Conservation (phyloP, 2,888 invertebrate species). For the Ochropacha duplaris region DNA sequence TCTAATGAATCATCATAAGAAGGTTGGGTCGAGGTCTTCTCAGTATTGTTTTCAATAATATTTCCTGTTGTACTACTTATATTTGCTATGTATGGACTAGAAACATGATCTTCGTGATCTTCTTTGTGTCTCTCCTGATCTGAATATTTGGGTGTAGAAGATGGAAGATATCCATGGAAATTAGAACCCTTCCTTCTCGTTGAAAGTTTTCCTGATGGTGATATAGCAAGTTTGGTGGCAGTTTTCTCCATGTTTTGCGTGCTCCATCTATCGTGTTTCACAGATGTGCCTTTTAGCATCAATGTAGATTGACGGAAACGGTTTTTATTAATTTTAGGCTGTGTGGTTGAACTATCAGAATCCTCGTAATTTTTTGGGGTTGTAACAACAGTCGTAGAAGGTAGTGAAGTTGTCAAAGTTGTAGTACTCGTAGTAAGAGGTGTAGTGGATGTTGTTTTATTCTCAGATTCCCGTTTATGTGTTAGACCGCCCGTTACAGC, state of each 20-base stretch:
- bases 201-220: conserved; percentile 13
- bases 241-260: conserved; percentile 39
- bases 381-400: conserved; percentile 33
- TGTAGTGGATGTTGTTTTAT: conserved; percentile 27
- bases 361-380: conserved; percentile 28
- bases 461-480: conserved; percentile 39
- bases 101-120: conserved; percentile 42
- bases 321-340: conserved; percentile 57
- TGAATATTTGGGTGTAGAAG: conserved; percentile 45
- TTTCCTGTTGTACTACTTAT: conserved; percentile 24
- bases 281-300: conserved; percentile 72
- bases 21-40: conserved; percentile 26
- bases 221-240: conserved; percentile 27
- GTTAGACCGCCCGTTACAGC: conserved; percentile 41
- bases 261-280: conserved; percentile 74
- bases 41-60: conserved; percentile 16
- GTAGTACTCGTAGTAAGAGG: conserved; percentile 23
- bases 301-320: conserved; percentile 72
- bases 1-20: conserved; percentile 37
- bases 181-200: conserved; percentile 71
- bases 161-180: conserved; percentile 62
- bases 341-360: conserved; percentile 31
- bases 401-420: conserved; percentile 22
- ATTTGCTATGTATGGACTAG: conserved; percentile 22
- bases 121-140: conserved; percentile 42